Conservation (phyloP, 2,113 vertebrate genomes). For the Sylvietta virens region DNA sequence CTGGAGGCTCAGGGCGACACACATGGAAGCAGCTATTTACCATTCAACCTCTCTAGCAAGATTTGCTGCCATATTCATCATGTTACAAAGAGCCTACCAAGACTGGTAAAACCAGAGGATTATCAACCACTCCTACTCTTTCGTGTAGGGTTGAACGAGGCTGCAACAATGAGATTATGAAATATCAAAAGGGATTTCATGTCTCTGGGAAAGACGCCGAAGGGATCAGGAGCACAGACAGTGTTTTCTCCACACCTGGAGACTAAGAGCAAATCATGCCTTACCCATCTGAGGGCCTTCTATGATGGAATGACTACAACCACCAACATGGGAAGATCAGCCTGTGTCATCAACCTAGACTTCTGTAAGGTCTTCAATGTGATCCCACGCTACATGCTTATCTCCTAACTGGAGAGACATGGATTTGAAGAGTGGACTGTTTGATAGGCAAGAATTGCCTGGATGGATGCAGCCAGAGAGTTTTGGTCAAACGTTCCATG, state of each 20-base stretch:
- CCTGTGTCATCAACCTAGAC: not conserved
- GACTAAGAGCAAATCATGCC: not conserved
- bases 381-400: not conserved
- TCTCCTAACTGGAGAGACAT: not conserved
- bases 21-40: not conserved
- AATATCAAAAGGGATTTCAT: not conserved
- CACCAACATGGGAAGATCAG: not conserved
- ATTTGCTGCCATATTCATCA: not conserved
- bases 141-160: not conserved
- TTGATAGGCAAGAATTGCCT: not conserved
- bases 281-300: not conserved
- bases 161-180: not conserved
- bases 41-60: not conserved
- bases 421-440: not conserved
- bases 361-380: not conserved
- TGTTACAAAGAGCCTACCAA: not conserved
- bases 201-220: not conserved
- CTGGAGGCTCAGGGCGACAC: too few species aligned
- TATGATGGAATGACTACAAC: not conserved
- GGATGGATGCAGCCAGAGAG: not conserved
- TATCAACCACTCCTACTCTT: not conserved
- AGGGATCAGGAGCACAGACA: not conserved
- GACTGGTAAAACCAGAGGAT: not conserved
- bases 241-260: not conserved
- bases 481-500: not conserved